Conservation (phyloP, 2,113 vertebrate genomes). For the Lagopus muta region DNA sequence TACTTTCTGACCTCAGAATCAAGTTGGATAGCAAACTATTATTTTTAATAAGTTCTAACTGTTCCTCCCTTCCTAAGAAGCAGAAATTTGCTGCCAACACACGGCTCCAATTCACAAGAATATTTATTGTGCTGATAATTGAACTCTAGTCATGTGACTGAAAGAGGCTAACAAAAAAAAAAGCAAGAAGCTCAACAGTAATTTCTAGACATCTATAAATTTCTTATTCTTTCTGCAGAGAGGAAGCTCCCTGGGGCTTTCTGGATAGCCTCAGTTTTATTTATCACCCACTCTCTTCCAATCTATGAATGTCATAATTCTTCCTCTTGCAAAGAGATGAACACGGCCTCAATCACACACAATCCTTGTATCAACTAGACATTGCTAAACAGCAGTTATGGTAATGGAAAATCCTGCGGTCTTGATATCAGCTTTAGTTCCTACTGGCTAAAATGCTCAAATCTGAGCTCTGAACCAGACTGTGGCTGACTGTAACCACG, state of each 20-base stretch:
- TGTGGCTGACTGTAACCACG: not conserved
- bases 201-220: conserved; percentile 82
- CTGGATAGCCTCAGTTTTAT: conserved; percentile 72
- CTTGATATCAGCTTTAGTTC: not conserved
- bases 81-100: conserved; percentile 70
- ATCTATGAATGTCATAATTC: conserved; percentile 68
- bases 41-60: conserved; percentile 63
- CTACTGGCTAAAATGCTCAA: not conserved
- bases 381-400: conserved; percentile 43
- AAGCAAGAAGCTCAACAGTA: conserved; percentile 76
- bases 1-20: conserved; percentile 26
- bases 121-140: conserved; percentile 82
- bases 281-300: conserved; percentile 73
- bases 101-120: conserved; percentile 74
- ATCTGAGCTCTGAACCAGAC: not conserved
- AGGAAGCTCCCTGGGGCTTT: conserved; percentile 74
- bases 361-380: conserved; percentile 18
- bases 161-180: conserved; percentile 60
- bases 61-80: conserved; percentile 71
- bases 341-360: conserved; percentile 47
- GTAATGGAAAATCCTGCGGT: conserved; percentile 42
- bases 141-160: conserved; percentile 76
- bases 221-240: conserved; percentile 72
- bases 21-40: conserved; percentile 23
- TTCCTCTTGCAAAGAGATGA: conserved; percentile 57